These are phyloP conservation scores for Etheostoma cragini DNA, from an alignment of 2,113 vertebrate species.

Conservation along the genomic window DNA sequence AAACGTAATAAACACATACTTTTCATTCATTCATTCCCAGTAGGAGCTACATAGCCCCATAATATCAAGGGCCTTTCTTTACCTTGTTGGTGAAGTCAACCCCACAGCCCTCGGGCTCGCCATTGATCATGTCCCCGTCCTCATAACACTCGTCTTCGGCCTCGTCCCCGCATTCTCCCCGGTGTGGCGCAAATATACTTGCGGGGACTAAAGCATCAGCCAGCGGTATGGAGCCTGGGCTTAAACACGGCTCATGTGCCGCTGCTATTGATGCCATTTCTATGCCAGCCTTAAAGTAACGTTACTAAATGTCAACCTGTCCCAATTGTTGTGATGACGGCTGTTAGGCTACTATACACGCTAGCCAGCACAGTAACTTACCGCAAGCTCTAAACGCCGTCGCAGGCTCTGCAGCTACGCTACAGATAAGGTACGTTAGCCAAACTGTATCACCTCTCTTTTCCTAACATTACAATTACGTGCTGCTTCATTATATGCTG, in stretches of 20 bases:
- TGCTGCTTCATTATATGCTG: not conserved
- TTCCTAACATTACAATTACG: not conserved
- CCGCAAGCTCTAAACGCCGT: not conserved
- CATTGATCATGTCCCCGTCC: conserved; percentile 84
- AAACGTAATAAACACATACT: too few relatives aligned
- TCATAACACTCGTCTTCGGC: conserved; percentile 78
- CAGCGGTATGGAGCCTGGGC: conserved; percentile 72
- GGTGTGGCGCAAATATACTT: conserved; percentile 92
- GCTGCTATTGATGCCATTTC: conserved; percentile 83
- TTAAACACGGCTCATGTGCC: conserved; percentile 70
- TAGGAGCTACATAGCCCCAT: not conserved
- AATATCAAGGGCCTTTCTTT: conserved; percentile 82
- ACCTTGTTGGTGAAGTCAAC: conserved; percentile 95
- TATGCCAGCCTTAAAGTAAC: conserved; percentile 24
- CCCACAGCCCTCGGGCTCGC: conserved; percentile 85
- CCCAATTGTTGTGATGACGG: conserved; percentile 44
- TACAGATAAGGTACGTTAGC: not conserved
- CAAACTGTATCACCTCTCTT: not conserved
- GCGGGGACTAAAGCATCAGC: conserved; percentile 89
- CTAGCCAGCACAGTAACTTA: not conserved
- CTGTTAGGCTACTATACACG: conserved; percentile 10
- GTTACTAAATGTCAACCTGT: conserved; percentile 16
- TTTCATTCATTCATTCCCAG: conserved; percentile 54
- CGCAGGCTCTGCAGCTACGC: not conserved
- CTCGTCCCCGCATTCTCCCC: conserved; percentile 85